A percentile compares a stretch with the other conserved stretches of the same genome.
Evolutionary conservation across 2,113 vertebrate genomes (phyloP).

Genomic region (Cyphomyrus plagiostoma): DNA sequence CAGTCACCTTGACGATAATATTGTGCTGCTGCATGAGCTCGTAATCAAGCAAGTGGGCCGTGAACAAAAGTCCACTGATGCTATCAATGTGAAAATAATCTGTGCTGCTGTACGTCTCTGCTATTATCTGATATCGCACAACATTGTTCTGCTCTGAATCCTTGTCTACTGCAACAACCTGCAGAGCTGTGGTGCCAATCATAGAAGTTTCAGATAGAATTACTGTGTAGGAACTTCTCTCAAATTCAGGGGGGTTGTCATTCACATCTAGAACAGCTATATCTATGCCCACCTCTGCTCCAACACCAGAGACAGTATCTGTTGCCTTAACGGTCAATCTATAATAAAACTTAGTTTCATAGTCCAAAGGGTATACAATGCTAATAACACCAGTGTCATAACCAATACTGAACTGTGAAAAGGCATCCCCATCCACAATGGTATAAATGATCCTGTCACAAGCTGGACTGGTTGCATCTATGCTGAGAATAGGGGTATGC

Average conservation of each 20-base stretch:
- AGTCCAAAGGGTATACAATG: conserved; percentile 80
- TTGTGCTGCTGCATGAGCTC: conserved; percentile 73
- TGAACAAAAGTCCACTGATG: conserved; percentile 77
- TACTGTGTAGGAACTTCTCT: conserved; percentile 68
- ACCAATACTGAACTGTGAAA: conserved; percentile 84
- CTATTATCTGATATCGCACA: conserved; percentile 85
- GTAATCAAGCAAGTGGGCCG: conserved; percentile 79
- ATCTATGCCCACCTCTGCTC: conserved; percentile 87
- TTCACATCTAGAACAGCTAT: conserved; percentile 83
- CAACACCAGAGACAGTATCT: conserved; percentile 79
- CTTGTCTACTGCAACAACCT: conserved; percentile 78
- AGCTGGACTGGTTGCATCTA: conserved; percentile 87
- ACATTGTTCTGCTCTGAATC: conserved; percentile 79
- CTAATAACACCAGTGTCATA: conserved; percentile 86
- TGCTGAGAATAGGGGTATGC: conserved; percentile 73
- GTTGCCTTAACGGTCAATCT: conserved; percentile 80
- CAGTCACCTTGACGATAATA: conserved; percentile 78
- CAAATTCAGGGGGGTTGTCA: conserved; percentile 83
- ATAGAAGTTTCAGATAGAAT: conserved; percentile 82
- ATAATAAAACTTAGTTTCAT: conserved; percentile 74
- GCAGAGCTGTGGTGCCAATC: conserved; percentile 80
- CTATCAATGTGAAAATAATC: conserved; percentile 90
- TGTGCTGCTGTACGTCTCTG: conserved; percentile 82
- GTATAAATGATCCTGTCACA: conserved; percentile 88
- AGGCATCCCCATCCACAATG: conserved; percentile 79